These are phyloP conservation scores for Augiades crinisus DNA, from an alignment of 2,888 invertebrate genomes.

Conservation along the genomic window DNA sequence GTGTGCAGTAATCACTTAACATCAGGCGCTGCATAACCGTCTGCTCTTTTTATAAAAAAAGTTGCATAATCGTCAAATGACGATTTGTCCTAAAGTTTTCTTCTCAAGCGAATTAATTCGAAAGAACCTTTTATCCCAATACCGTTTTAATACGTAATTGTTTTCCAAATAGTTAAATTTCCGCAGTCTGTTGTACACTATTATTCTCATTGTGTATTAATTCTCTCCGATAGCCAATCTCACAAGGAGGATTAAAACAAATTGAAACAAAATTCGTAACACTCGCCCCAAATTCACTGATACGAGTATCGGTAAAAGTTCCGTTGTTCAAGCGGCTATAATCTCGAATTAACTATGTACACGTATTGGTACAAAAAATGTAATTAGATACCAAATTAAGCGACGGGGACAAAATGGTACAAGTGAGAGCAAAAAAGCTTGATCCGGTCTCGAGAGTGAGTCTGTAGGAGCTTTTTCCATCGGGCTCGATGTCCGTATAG, in stretches of 20 bases:
- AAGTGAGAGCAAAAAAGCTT: conserved; percentile 6
- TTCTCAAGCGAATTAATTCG: no score
- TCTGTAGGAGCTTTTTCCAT: conserved; percentile 14
- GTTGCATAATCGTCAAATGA: no score
- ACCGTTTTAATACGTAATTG: background rate
- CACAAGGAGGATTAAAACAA: conserved; percentile 22
- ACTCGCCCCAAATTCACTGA: conserved; percentile 12
- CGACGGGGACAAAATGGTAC: conserved; percentile 13
- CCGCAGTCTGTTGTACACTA: background rate
- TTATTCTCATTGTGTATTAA: conserved; percentile 16
- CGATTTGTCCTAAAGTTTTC: no score
- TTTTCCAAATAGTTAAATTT: conserved; percentile 4
- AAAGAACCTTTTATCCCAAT: no score
- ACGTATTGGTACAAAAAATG: conserved; percentile 17
- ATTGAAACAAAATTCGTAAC: conserved; percentile 21
- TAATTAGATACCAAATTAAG: conserved; percentile 23
- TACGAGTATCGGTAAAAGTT: conserved; percentile 22
- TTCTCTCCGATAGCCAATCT: conserved; percentile 23
- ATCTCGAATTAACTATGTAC: conserved; percentile 14
- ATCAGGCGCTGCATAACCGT: no score
- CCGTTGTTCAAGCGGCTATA: conserved; percentile 17
- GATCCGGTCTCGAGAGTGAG: conserved; percentile 16
- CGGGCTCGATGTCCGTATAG: background rate
- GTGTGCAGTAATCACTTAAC: no score
- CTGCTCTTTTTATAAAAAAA: no score